These are phyloP conservation scores for Ailuropoda melanoleuca DNA, from an alignment of 2,113 vertebrate genomes.

Conservation along the genomic window DNA sequence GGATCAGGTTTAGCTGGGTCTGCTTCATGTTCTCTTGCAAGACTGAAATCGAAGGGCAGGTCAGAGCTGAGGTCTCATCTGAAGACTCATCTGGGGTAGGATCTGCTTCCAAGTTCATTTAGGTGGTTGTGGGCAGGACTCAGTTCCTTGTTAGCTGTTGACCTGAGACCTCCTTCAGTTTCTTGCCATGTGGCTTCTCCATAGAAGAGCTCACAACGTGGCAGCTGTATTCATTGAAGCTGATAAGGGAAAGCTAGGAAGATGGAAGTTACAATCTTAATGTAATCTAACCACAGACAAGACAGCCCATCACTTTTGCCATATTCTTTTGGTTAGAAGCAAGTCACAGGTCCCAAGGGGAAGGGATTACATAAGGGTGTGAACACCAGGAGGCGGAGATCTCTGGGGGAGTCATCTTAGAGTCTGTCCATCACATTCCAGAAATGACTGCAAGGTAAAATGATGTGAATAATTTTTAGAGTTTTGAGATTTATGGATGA, in stretches of 20 bases:
- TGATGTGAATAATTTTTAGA: neutral
- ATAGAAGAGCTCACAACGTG: neutral
- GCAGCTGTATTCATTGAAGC: neutral
- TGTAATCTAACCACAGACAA: neutral
- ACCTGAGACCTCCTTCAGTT: neutral
- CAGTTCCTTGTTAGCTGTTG: neutral
- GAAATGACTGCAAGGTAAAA: neutral
- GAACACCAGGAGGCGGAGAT: too few species aligned
- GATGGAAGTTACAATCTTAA: neutral
- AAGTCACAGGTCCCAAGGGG: neutral
- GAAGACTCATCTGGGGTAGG: neutral
- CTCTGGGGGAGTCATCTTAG: neutral
- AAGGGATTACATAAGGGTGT: neutral
- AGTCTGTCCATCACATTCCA: neutral
- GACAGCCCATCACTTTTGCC: neutral
- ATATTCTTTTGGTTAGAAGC: neutral
- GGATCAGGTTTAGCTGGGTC: neutral
- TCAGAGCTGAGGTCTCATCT: neutral
- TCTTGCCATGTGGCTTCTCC: neutral
- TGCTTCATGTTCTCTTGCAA: neutral
- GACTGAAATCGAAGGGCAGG: neutral
- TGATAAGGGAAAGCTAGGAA: neutral
- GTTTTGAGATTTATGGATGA: neutral
- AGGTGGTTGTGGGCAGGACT: neutral
- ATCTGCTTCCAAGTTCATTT: neutral